These are phyloP conservation scores for Laticauda colubrina DNA, from an alignment of 2,113 vertebrate species.

Conservation along the genomic window DNA sequence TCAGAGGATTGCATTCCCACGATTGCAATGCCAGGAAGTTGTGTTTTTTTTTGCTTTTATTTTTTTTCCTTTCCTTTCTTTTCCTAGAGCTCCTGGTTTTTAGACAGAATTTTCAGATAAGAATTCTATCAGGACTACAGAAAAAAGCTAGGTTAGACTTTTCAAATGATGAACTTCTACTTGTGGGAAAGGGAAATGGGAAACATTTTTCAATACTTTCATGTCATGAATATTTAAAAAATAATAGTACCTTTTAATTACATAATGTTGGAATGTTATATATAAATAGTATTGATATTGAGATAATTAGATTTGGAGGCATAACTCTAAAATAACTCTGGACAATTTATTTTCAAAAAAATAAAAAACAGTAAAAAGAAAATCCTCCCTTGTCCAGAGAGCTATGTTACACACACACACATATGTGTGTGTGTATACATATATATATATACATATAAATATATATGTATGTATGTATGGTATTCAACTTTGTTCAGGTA, in stretches of 20 bases:
- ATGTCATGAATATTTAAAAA: conserved; percentile 23
- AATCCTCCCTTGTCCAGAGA: background rate
- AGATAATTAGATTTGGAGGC: background rate
- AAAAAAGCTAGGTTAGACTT: conserved; percentile 42
- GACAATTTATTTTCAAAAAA: background rate
- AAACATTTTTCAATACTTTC: conserved; percentile 39
- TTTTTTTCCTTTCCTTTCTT: conserved; percentile 16
- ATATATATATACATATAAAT: too few species aligned
- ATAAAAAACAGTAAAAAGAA: background rate
- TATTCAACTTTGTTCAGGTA: too few species aligned
- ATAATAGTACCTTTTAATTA: background rate
- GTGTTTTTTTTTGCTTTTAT: background rate
- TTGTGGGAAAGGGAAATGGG: conserved; percentile 15
- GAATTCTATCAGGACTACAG: conserved; percentile 47
- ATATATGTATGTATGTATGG: too few species aligned
- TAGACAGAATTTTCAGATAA: conserved; percentile 17
- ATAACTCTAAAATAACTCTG: background rate
- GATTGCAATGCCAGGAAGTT: conserved; percentile 50
- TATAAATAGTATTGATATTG: background rate
- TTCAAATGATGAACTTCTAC: background rate
- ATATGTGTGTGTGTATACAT: too few species aligned
- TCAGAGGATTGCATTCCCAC: conserved; percentile 64
- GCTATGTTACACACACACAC: too few species aligned
- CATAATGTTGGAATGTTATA: background rate
- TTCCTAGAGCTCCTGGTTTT: conserved; percentile 40